Conservation (phyloP, 2,113 vertebrate genomes). For the Hyperoodon ampullatus region DNA sequence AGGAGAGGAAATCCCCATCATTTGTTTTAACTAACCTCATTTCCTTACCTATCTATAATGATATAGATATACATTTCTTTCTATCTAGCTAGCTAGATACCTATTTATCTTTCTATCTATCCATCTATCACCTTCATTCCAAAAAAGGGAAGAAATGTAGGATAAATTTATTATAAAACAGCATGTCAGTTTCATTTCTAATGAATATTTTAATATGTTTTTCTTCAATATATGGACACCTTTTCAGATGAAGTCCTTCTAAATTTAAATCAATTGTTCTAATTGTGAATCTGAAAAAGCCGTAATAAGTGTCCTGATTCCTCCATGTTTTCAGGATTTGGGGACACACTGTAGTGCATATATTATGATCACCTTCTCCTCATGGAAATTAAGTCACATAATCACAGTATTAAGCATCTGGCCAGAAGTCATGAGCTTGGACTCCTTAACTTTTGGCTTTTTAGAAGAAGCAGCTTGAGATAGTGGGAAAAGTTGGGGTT, state of each 20-base stretch:
- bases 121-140: background rate
- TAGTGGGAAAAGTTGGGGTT: background rate
- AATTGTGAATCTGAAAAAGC: background rate
- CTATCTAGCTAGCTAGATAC: background rate
- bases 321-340: background rate
- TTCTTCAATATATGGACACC: background rate
- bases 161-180: background rate
- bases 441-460: background rate
- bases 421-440: background rate
- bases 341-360: background rate
- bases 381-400: background rate
- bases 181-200: background rate
- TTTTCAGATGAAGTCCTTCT: background rate
- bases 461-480: background rate
- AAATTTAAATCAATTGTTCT: background rate
- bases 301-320: background rate
- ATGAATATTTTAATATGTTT: background rate
- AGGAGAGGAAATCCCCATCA: slow-evolving; percentile 15
- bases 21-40: background rate
- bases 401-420: background rate
- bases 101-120: background rate
- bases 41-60: background rate
- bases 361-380: background rate
- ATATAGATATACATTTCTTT: background rate
- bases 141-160: background rate